Evolutionary conservation across 2,113 vertebrate species (phyloP).

Genomic region (Cinclus cinclus): DNA sequence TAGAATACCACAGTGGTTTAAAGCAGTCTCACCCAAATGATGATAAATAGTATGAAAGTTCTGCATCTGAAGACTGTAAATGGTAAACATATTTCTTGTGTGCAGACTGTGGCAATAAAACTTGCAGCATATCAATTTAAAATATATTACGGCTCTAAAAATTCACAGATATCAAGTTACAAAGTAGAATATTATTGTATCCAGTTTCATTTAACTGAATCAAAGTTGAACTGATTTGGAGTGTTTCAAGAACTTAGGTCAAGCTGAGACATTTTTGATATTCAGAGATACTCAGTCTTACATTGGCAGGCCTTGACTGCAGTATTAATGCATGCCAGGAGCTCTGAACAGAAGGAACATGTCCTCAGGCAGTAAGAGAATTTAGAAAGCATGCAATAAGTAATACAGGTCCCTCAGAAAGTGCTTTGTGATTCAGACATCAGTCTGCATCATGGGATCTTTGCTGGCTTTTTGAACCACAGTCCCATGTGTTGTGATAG

Average conservation of each 20-base stretch:
- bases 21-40: not conserved
- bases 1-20: not conserved
- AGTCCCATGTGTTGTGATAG: not conserved
- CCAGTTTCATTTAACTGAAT: not conserved
- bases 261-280: not conserved
- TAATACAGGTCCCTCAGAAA: not conserved
- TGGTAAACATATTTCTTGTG: not conserved
- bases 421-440: not conserved
- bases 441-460: not conserved
- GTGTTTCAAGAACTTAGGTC: not conserved
- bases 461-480: not conserved
- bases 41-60: not conserved
- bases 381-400: not conserved
- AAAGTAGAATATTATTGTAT: not conserved
- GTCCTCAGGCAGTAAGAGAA: conserved; percentile 12
- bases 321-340: not conserved
- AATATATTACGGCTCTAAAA: not conserved
- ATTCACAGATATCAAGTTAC: not conserved
- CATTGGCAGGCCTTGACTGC: not conserved
- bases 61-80: not conserved
- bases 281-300: not conserved
- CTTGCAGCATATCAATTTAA: not conserved
- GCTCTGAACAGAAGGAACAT: not conserved
- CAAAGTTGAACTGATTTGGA: not conserved
- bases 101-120: not conserved